Evolutionary conservation across 2,888 invertebrate genomes (phyloP).

Genomic region (Hydropsyche betteni): DNA sequence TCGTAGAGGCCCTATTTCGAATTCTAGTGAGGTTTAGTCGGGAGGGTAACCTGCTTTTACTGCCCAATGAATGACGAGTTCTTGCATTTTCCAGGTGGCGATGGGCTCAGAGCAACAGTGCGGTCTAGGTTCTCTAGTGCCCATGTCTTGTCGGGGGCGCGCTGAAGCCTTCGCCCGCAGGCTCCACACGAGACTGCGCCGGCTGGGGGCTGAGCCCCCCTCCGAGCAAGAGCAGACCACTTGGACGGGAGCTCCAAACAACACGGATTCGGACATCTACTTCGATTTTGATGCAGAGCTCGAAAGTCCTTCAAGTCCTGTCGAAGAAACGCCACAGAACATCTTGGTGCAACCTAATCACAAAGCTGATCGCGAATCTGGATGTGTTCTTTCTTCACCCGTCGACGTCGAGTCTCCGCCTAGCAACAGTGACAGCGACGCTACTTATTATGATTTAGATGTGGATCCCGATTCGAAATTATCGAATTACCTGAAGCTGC

Average conservation of each 20-base stretch:
- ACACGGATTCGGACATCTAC: constrained; percentile 67
- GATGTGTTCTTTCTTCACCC: constrained; percentile 61
- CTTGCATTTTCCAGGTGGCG: constrained; percentile 62
- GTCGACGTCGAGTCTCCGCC: constrained; percentile 53
- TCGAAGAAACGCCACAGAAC: constrained; percentile 67
- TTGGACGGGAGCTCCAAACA: constrained; percentile 56
- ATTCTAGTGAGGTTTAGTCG: not conserved
- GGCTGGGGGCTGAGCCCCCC: constrained; percentile 68
- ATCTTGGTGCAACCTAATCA: constrained; percentile 66
- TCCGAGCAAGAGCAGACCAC: constrained; percentile 61
- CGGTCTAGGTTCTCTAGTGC: constrained; percentile 74
- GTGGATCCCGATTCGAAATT: constrained; percentile 54
- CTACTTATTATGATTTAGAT: constrained; percentile 56
- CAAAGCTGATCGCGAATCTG: constrained; percentile 60
- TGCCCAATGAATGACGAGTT: not conserved
- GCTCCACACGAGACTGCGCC: constrained; percentile 77
- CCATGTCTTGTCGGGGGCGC: constrained; percentile 81
- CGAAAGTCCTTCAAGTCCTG: constrained; percentile 76
- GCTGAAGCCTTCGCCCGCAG: constrained; percentile 84
- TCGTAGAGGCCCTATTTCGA: not conserved
- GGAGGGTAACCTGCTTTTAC: too few relatives aligned
- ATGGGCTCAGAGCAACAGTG: constrained; percentile 69
- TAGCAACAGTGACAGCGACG: constrained; percentile 62
- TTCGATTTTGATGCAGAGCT: constrained; percentile 73
- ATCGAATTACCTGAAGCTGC: constrained; percentile 54